Evolutionary conservation across 2,113 vertebrate species (phyloP), one percentile per base, ranked within the genome.

Genomic region (Sapajus apella): DNA sequence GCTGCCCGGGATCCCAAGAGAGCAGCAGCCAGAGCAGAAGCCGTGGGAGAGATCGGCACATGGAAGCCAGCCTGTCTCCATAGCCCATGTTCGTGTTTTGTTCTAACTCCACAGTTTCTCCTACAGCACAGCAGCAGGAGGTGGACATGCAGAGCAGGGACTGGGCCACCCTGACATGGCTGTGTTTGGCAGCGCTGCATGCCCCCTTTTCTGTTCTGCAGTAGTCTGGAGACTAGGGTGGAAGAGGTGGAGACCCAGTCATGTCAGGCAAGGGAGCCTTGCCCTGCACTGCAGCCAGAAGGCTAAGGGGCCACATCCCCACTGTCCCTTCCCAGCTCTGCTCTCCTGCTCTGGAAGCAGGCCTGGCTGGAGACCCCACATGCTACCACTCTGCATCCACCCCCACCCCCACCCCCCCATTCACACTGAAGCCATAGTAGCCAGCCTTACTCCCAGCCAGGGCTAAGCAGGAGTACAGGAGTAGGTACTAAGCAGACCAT

Each of bases 61-160:
- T 0, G 0, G 68, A 64, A 90, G 55, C 43, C 16, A 20, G 20
- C 50, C 56, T 82, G 52, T 12, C 87, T 81, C 35, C 12, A 70
- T 14, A 13, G 10, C 10, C 0, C 72, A 70, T 8, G 37, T 35
- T 50, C 61, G 37, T 56, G 16, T 64, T 64, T 55, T n/a, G 64
- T 43, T 88, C 77, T 37, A n/a, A 30, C 12, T 13, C 64, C 66
- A 50, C 23, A 0, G 75, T 25, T 56, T 8, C 58, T 20, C 25
- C 40, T 4, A 9, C 45, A 4, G 16, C 58, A 64, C 32, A 6
- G 21, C 8, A 35, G 27, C 20, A 27, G 45, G 45, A 56, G 25
- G 21, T 7, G 32, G 21, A 13, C 1, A 0, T 1, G 0, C 30
- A 16, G 43, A 27, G 14, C 55, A 21, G 20, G 50, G 25, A 37